Evolutionary conservation across 92 coral and sea anemone species (phyloP), one percentile per base, ranked within the genome.

Genomic region (Anthopleura xanthogrammica): DNA sequence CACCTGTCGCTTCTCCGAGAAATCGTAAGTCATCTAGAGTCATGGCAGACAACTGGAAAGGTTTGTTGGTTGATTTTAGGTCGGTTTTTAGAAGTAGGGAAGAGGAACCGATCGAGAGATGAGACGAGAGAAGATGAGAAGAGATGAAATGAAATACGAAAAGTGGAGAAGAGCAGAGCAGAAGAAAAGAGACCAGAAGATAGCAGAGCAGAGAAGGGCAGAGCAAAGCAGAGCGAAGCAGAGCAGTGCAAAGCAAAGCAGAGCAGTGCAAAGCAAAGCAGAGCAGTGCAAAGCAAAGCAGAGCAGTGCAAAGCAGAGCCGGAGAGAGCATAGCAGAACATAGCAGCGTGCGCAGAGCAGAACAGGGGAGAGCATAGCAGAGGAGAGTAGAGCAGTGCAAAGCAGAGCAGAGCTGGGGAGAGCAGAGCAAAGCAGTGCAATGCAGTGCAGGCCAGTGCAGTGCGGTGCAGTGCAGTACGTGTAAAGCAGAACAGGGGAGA

Each of bases 1-100:
- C 16, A 13, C 46, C 64, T 81, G 77, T 48, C 4, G 55, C 58
- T 60, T 41, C 22, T 5, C 19, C n/a, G 48, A 68, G 65, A 52
- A 81, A 46, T 1, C 55, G 54, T 57, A 81, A 76, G 84, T 81
- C 41, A 68, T 50, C 54, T 29, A 29, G 36, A 29, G 36, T 46
- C 9, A 46, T 29, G 36, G 54, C 54, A 8, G 16, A 9, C 58
- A 14, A 14, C 58, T 54, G 58, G 17, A 54, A 54, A 12, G 58
- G 58, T 54, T 54, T 11, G 58, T 54, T 54, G 2, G 14, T 54
- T 54, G 13, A 8, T 54, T 12, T 54, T 10, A 7, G 14, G 9
- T 54, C 2, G 58, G 14, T 12, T 11, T 54, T 54, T 2, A 2
- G 16, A 54, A 54, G 16, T 50, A 29, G 36, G 36, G 36, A 29